phyloP scores from a whole-genome alignment of 2,797 vertebrate genomes.

The Lepidocolaptes lacrymiger region DNA sequence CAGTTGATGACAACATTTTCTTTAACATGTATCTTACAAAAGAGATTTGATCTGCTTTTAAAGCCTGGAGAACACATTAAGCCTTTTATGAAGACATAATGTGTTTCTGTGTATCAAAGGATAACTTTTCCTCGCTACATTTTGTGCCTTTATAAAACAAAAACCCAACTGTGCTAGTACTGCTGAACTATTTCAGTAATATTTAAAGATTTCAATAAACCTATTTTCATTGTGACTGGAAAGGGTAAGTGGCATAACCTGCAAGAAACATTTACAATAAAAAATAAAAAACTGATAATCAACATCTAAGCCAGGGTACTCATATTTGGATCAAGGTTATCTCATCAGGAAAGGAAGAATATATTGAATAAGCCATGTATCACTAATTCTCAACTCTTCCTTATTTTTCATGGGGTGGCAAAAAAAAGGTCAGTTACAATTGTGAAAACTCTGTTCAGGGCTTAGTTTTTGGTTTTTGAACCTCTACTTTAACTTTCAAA shows the following conservation, averaged over 20 bases:
- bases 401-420: background rate
- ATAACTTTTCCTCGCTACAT: background rate
- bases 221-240: background rate
- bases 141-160: background rate
- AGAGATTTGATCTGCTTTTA: background rate
- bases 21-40: background rate
- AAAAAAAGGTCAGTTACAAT: background rate
- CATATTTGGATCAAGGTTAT: background rate
- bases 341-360: background rate
- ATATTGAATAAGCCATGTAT: background rate
- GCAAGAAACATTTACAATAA: background rate
- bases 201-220: background rate
- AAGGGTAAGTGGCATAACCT: background rate
- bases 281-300: background rate
- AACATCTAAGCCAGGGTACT: background rate
- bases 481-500: background rate
- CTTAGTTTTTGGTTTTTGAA: background rate
- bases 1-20: background rate
- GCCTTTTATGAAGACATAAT: background rate
- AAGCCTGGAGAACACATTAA: background rate
- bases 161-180: slow-evolving; percentile 29
- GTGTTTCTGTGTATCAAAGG: background rate
- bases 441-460: background rate
- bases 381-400: background rate
- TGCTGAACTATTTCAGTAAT: slow-evolving; percentile 11